Conservation (phyloP, 2,888 invertebrate species). For the Holacanthella duospinosa region DNA sequence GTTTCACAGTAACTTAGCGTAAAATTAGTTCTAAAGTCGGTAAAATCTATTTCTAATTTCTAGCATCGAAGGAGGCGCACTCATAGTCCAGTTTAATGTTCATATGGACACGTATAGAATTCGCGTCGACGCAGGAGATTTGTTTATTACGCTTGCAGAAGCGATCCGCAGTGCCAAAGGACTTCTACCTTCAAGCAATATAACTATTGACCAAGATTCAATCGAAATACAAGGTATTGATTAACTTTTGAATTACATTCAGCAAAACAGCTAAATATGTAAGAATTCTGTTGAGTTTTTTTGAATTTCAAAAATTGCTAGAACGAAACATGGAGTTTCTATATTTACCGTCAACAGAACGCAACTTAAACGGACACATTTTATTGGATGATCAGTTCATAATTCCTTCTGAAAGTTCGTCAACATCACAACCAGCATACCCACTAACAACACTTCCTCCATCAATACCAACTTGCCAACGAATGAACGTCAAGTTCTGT, state of each 20-base stretch:
- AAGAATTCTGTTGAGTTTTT: neutral
- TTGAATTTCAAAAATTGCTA: slow-evolving; percentile 5
- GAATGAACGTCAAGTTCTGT: neutral
- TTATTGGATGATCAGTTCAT: too few species aligned
- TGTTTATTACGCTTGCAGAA: slow-evolving; percentile 51
- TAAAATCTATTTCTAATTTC: too few species aligned
- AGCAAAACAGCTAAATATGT: neutral
- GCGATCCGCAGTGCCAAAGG: slow-evolving; percentile 37
- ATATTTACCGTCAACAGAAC: slow-evolving; percentile 34
- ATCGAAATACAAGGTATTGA: slow-evolving; percentile 35
- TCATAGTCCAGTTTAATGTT: slow-evolving; percentile 74
- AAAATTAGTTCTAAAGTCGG: too few species aligned
- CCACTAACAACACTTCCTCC: neutral
- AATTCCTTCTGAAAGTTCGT: too few species aligned
- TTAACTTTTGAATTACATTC: neutral
- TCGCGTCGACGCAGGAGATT: slow-evolving; percentile 47
- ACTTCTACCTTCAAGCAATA: slow-evolving; percentile 23
- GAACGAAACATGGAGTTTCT: slow-evolving; percentile 36
- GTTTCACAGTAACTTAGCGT: too few species aligned
- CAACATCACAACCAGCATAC: neutral
- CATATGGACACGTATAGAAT: slow-evolving; percentile 59
- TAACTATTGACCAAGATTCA: slow-evolving; percentile 32
- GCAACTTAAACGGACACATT: slow-evolving; percentile 29
- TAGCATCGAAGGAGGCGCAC: slow-evolving; percentile 60
- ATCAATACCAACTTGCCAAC: neutral